Evolutionary conservation across 1,140 invertebrate genomes (phyloP), one percentile per base, ranked within the genome.

Genomic region (Leptonema lineaticorne): DNA sequence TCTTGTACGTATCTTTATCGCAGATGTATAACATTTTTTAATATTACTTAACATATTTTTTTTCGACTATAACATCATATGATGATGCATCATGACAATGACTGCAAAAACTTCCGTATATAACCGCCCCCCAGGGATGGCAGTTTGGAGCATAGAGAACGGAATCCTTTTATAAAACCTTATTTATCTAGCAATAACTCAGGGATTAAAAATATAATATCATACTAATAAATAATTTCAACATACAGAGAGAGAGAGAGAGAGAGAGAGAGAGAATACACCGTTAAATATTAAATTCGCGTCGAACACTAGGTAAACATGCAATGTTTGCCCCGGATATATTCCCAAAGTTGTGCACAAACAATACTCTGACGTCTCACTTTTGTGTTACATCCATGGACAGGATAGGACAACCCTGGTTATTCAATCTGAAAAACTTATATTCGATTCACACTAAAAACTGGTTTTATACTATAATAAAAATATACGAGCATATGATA

Each of bases 121-220:
- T 41, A 14, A 16, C 37, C 37, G 9, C 37, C 22, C 50, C 9
- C 5, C 8, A n/a, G 22, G 50, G n/a, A n/a, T n/a, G n/a, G 50
- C 20, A 2, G 20, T 26, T 7, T 1, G 20, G 18, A 64, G 45
- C 50, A 64, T 50, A 18, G 62, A 14, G 26, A n/a, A 60, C 7
- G n/a, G 26, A 14, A 45, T 41, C 50, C 66, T 68, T 27, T 48
- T 60, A 67, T 67, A 22, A 20, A 8, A n/a, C 11, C 22, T 33
- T 72, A 58, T 72, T 72, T 72, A 56, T 67, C 22, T 26, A 67
- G 70, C 70, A 66, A 72, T 72, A 72, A 68, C 67, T 72, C 70
- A 72, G 58, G 70, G 70, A 72, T 72, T 72, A 72, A 72, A 71
- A 72, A 72, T 72, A 72, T n/a, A n/a, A n/a, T n/a, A n/a, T 72